Base-by-base conservation (phyloP, 1,140 invertebrate genomes). In the Lamellibrachia luymesi region DNA sequence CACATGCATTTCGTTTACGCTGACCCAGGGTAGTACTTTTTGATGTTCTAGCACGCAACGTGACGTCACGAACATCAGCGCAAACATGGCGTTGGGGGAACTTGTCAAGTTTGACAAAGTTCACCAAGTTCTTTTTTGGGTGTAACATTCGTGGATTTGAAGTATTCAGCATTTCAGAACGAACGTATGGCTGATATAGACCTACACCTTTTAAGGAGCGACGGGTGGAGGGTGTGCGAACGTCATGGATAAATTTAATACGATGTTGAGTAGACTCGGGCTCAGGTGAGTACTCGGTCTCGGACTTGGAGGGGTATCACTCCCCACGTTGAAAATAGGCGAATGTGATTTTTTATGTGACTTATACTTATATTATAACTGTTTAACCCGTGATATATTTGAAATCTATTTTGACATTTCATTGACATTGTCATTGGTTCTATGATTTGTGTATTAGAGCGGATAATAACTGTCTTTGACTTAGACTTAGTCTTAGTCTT, bases 231-330 rank as follows among this genome's bases (percentile, higher is more conserved):
- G 64, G 64, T 80, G 64, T 80, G 17, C 25, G 64, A 80, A 80
- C 64, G 64, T 22, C 64, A 80, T 80, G 64, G 64, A 80, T 80
- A 80, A 80, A 80, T 80, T 80, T 80, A 80, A 80, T 80, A 80
- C 64, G 64, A 80, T 80, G 64, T 80, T 80, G 64, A 80, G 64
- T 80, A 80, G 64, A 22, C 64, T 80, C 13, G 64, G 64, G 64
- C 64, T 80, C 64, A 80, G 64, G 64, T 80, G 64, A 80, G 64
- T 80, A 80, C 64, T 80, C 64, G 64, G n/a, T 80, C 64, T 80
- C 64, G 25, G 64, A 80, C 64, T 80, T 80, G 13, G 64, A 80
- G 64, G 13, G 64, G 64, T 80, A 22, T 80, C 64, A 80, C 64
- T 80, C 64, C 17, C 64, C 64, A 80, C 64, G 13, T 80, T 80